These are phyloP conservation scores for Caenorhabditis sp. DNA, from an alignment of 2,888 invertebrate genomes.

Conservation along the genomic window DNA sequence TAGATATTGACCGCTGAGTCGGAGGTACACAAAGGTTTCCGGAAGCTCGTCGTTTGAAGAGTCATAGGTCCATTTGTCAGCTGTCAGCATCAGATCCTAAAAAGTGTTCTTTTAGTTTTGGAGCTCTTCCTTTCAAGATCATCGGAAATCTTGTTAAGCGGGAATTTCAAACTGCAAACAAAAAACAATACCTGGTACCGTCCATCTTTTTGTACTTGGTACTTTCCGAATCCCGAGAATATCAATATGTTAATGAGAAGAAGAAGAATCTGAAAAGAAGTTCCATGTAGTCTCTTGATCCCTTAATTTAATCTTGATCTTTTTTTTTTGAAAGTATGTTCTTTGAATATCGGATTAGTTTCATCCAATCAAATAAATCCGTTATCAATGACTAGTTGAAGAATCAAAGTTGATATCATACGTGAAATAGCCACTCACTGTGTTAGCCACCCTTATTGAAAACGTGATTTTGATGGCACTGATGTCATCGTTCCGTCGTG, in stretches of 20 bases:
- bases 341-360: constrained; percentile 44
- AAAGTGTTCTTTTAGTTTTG: constrained; percentile 15
- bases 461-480: constrained; percentile 80
- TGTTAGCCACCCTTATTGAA: constrained; percentile 80
- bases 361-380: constrained; percentile 34
- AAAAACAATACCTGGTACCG: constrained; percentile 63
- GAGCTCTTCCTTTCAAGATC: no score
- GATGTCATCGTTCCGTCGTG: constrained; percentile 77
- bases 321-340: constrained; percentile 26
- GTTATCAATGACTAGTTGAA: constrained; percentile 30
- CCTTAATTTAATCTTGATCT: constrained; percentile 1
- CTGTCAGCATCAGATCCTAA: constrained; percentile 77
- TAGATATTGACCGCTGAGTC: constrained; percentile 77
- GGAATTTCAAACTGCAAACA: no score
- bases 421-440: constrained; percentile 66
- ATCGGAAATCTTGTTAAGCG: no score
- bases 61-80: constrained; percentile 80
- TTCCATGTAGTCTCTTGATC: not conserved
- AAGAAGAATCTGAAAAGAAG: constrained; percentile 73
- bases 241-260: constrained; percentile 79
- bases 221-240: constrained; percentile 81
- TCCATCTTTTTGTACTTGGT: constrained; percentile 73
- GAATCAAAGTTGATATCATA: constrained; percentile 29
- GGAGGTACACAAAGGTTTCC: constrained; percentile 76
- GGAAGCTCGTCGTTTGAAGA: constrained; percentile 73